Evolutionary conservation across 2,113 vertebrate genomes (phyloP).

Genomic region (Turdus rufiventris): DNA sequence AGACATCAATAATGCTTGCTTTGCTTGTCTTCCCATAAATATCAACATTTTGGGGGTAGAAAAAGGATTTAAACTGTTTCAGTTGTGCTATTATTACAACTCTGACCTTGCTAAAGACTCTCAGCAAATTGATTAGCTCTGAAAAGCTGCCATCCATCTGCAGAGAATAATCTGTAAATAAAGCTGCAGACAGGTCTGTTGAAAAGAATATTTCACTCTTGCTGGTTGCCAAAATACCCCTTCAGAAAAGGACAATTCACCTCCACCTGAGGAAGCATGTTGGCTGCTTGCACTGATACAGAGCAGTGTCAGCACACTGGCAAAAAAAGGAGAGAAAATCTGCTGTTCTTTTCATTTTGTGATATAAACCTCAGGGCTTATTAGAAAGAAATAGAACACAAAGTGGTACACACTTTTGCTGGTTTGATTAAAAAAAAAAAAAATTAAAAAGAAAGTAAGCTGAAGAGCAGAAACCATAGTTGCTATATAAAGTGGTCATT

Average conservation of each 20-base stretch:
- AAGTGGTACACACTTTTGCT: not conserved
- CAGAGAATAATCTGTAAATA: conserved; percentile 8
- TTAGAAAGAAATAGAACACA: not conserved
- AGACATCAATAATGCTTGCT: not conserved
- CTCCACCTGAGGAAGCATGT: not conserved
- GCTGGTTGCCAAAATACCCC: not conserved
- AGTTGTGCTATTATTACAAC: not conserved
- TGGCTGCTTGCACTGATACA: not conserved
- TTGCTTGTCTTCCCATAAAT: not conserved
- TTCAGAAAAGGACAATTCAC: not conserved
- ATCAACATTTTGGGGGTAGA: not conserved
- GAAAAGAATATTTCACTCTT: not conserved
- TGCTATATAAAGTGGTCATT: not conserved
- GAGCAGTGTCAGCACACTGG: not conserved
- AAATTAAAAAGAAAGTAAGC: not conserved
- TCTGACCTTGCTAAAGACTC: not conserved
- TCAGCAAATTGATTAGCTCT: not conserved
- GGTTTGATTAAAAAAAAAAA: not conserved
- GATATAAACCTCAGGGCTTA: not conserved
- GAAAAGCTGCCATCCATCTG: not conserved
- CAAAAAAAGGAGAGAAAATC: not conserved
- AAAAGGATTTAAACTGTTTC: not conserved
- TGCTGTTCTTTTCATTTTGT: not conserved
- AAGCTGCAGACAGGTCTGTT: not conserved
- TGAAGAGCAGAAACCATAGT: not conserved